Conservation (phyloP, 2,113 vertebrate species). For the Salvator merianae region DNA sequence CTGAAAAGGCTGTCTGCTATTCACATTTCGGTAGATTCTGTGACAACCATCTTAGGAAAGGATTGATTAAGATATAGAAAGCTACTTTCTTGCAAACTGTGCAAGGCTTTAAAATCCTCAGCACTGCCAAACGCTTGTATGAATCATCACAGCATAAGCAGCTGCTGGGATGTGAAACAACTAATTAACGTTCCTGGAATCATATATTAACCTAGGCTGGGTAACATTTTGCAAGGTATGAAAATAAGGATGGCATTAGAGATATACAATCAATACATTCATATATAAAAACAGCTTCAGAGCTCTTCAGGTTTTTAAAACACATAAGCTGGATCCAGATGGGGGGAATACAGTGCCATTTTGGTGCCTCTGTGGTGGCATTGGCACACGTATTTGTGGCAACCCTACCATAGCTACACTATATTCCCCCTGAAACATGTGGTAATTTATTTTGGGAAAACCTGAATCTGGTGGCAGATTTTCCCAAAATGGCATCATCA, state of each 20-base stretch:
- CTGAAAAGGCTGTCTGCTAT: too few relatives aligned
- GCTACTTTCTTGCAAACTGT: background rate
- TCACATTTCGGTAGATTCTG: background rate
- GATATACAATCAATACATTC: background rate
- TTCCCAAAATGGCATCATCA: too few relatives aligned
- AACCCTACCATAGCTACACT: too few relatives aligned
- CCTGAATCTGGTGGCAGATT: too few relatives aligned
- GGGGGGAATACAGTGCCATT: too few relatives aligned
- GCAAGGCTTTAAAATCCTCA: constrained; percentile 7
- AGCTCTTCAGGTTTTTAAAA: background rate
- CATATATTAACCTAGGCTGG: background rate
- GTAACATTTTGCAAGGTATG: background rate
- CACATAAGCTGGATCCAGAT: too few relatives aligned
- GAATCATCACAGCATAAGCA: background rate
- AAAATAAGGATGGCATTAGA: background rate
- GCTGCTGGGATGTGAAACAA: background rate
- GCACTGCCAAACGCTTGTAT: background rate
- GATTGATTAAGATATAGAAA: constrained; percentile 17
- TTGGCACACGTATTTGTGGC: too few relatives aligned
- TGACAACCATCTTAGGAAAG: constrained; percentile 39
- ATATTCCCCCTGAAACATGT: too few relatives aligned
- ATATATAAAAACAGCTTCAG: background rate
- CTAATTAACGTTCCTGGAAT: background rate
- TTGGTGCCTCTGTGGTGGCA: too few relatives aligned
- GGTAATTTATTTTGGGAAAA: too few relatives aligned